Evolutionary conservation across 2,797 vertebrate genomes (phyloP), one percentile per base, ranked within the genome.

Genomic region (Myoxocephalus aenaeus): DNA sequence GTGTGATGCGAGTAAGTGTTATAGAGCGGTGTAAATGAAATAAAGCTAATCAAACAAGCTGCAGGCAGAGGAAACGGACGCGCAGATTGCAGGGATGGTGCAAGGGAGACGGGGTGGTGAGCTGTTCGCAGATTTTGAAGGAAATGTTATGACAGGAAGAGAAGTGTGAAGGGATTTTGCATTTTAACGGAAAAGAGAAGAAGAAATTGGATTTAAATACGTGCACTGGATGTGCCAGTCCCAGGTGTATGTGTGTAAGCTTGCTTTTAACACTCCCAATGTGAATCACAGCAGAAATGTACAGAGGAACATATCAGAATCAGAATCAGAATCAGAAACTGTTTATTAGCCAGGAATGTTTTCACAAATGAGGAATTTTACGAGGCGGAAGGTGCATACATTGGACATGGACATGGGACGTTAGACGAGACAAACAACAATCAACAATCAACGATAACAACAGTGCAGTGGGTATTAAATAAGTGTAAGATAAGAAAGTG

Each of bases 31-130:
- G 22, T 3, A 51, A 22, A 72, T 51, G 65, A 58, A 77, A 69
- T 38, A 38, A 57, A 69, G 66, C 27, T 32, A 56, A 69, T 75
- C 42, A 67, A 61, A 68, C 27, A 7, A 44, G 53, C 61, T 66
- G 36, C 51, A 13, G 34, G 65, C 2, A 5, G 71, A 65, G 18
- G 32, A 42, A 17, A 58, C n/a, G 22, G 34, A 44, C 13, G 13
- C 15, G 9, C 42, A 20, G 66, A 20, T 68, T 65, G 25, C 10
- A 8, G 14, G n/a, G 20, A 36, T 1, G 13, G 10, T 20, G 38
- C 34, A 38, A 27, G 44, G 12, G 63, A 44, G 36, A 27, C 0
- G 10, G 36, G 40, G 70, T 50, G 65, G 18, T 20, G 40, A 32
- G 8, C 12, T 20, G 42, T 42, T 42, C 5, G 40, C 11, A 40